phyloP scores from a whole-genome alignment of 2,888 invertebrate species.

The Mythimna loreyi region DNA sequence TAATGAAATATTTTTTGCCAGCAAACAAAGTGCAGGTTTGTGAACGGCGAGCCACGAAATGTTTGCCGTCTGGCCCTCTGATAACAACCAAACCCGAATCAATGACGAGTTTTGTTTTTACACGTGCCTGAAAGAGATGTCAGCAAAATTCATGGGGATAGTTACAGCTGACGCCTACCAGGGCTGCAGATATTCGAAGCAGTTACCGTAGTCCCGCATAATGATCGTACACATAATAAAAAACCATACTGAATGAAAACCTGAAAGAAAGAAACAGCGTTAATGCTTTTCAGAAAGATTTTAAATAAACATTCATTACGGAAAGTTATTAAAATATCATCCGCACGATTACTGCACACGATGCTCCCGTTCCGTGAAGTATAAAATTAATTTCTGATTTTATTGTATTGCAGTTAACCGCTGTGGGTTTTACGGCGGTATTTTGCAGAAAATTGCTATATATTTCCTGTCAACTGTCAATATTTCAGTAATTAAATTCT shows the following conservation, averaged over 20 bases:
- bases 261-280: background rate
- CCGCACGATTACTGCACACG: conserved; percentile 20
- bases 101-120: too few species aligned
- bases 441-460: background rate
- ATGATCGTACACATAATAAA: too few species aligned
- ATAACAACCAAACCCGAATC: too few species aligned
- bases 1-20: too few species aligned
- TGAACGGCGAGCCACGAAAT: too few species aligned
- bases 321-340: conserved; percentile 31
- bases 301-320: conserved; percentile 15
- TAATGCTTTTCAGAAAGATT: conserved; percentile 5
- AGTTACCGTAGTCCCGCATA: too few species aligned
- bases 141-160: too few species aligned
- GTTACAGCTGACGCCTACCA: too few species aligned
- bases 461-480: conserved; percentile 5
- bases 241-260: background rate
- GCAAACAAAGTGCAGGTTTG: background rate
- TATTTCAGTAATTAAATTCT: background rate
- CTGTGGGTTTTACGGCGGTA: conserved; percentile 1
- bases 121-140: too few species aligned
- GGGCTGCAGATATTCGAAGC: too few species aligned
- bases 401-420: conserved; percentile 25
- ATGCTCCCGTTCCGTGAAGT: conserved; percentile 18
- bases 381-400: conserved; percentile 30
- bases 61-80: too few species aligned